Evolutionary conservation across 2,113 vertebrate species (phyloP).

Genomic region (Heterotilapia buettikoferi): DNA sequence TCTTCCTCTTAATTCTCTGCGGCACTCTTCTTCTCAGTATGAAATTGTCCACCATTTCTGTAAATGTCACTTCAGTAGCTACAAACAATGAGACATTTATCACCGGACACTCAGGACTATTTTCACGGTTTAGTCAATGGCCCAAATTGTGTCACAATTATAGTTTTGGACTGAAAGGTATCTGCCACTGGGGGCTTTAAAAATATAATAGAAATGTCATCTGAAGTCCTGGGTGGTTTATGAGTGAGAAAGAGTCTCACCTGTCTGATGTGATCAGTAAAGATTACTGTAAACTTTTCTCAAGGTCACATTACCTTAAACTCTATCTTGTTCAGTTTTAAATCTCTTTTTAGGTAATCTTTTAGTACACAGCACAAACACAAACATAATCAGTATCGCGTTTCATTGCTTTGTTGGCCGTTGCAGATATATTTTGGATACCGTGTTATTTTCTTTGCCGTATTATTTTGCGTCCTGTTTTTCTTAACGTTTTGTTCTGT

Average conservation of each 20-base stretch:
- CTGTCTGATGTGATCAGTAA: neutral
- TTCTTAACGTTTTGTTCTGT: slow-evolving; percentile 53
- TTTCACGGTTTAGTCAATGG: neutral
- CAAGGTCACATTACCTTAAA: neutral
- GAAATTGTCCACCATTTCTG: neutral
- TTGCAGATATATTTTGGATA: slow-evolving; percentile 19
- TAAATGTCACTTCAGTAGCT: neutral
- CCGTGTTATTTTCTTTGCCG: slow-evolving; percentile 41
- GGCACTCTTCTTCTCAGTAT: neutral
- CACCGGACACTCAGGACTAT: neutral
- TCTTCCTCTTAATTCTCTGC: neutral
- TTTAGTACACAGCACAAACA: neutral
- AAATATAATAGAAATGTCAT: neutral
- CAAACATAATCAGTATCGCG: neutral
- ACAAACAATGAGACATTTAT: slow-evolving; percentile 4
- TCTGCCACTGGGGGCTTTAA: neutral
- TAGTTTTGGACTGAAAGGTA: neutral
- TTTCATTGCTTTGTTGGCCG: neutral
- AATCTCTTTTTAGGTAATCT: neutral
- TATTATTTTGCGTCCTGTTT: slow-evolving; percentile 54
- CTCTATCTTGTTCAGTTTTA: neutral
- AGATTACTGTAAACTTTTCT: neutral
- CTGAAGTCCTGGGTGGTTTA: neutral
- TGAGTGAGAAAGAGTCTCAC: neutral
- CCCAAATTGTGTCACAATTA: neutral